These are phyloP conservation scores for Polypterus bichir DNA, from an alignment of 2,113 vertebrate species.

Conservation along the genomic window DNA sequence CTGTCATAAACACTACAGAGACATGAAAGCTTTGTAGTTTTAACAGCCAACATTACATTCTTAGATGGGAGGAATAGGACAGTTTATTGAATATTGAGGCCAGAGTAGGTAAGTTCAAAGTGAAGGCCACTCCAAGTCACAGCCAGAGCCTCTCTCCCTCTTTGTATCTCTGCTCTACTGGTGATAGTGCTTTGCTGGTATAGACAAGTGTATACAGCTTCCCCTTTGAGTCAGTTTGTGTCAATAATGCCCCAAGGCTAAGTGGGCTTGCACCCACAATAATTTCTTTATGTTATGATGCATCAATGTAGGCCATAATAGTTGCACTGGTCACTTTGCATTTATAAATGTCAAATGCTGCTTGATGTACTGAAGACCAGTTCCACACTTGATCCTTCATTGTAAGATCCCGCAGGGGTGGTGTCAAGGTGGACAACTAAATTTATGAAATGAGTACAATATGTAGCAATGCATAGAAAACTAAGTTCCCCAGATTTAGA, in stretches of 20 bases:
- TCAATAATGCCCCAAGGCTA: not conserved
- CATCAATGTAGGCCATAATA: not conserved
- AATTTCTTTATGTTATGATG: not conserved
- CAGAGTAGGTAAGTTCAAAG: not conserved
- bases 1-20: not conserved
- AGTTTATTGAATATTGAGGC: not conserved
- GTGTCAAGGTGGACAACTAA: not conserved
- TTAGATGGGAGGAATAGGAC: not conserved
- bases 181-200: not conserved
- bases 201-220: not conserved
- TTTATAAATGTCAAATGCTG: not conserved
- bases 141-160: not conserved
- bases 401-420: not conserved
- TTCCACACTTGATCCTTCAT: not conserved
- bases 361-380: not conserved
- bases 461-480: slow-evolving; percentile 1
- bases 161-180: not conserved
- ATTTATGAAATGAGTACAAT: not conserved
- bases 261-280: not conserved
- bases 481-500: not conserved
- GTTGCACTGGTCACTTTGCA: not conserved
- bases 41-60: not conserved
- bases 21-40: not conserved
- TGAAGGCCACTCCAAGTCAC: not conserved
- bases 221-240: not conserved